Evolutionary conservation across 2,888 invertebrate species (phyloP), one percentile per base, ranked within the genome.

Genomic region (Caenorhabditis sp.): DNA sequence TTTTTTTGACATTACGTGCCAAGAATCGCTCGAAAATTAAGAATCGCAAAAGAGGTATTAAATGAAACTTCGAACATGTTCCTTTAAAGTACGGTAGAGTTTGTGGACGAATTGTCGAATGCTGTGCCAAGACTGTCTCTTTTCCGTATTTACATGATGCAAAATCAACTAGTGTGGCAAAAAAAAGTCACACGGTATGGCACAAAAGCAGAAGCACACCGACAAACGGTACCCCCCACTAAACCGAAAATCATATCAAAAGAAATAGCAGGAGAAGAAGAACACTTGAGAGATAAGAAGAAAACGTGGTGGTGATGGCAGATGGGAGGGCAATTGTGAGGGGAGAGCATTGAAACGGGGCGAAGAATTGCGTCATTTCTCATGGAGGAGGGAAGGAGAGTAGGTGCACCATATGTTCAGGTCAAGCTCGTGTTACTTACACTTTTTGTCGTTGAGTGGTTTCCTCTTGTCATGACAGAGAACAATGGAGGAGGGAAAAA

Each of bases 381-480:
- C n/a, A 59, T 26, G 31, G 47, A 2, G 47, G 47, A 38, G 44
- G 63, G 26, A 5, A 22, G 19, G n/a, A n/a, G 4, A n/a, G 41
- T 22, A n/a, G 44, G 38, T 10, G 58, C 68, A 47, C 24, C 54
- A 77, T 63, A 28, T 69, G 77, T 69, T 70, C 31, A 56, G 70
- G 77, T 77, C 69, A 77, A 77, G 77, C 77, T 77, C 77, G 69
- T 77, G 77, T 77, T 77, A 77, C 77, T 59, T 77, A 77, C 70
- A 77, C 69, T 70, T 51, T 61, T 54, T 38, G 35, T 7, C 5
- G 19, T 16, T 44, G 5, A 16, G 16, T n/a, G 19, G 24, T 19
- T 31, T 44, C n/a, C n/a, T 66, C 24, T 38, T 54, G 6, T 54
- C 22, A 10, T 54, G 38, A 63, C 38, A 12, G 38, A 68, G 51